Conservation (phyloP, 1,140 invertebrate species). For the Drosophila athabasca region DNA sequence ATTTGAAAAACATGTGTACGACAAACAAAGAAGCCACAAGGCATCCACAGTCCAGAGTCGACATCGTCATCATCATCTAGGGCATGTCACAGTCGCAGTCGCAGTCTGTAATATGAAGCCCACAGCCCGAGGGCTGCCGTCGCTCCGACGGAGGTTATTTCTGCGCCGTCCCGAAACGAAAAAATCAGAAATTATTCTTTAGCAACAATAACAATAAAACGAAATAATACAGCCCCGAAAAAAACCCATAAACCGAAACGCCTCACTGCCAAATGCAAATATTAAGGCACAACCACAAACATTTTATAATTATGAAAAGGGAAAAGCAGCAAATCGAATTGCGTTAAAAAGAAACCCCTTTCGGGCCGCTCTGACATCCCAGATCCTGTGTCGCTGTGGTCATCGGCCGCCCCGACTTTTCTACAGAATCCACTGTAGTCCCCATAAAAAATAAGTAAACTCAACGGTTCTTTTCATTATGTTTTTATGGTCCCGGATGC, state of each 20-base stretch:
- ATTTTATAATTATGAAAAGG: conserved; percentile 76
- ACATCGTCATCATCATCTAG: conserved; percentile 46
- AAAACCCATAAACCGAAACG: conserved; percentile 67
- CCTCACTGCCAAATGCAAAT: conserved; percentile 79
- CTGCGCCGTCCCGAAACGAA: conserved; percentile 56
- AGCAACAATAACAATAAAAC: conserved; percentile 68
- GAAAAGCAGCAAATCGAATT: conserved; percentile 80
- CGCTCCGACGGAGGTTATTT: conserved; percentile 58
- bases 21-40: conserved; percentile 36
- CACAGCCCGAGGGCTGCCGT: conserved; percentile 39
- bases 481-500: conserved; percentile 5
- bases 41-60: background rate
- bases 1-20: conserved; percentile 66
- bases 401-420: conserved; percentile 66
- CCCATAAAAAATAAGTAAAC: conserved; percentile 60
- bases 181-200: conserved; percentile 80
- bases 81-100: conserved; percentile 44
- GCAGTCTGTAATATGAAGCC: conserved; percentile 60
- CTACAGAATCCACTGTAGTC: conserved; percentile 63
- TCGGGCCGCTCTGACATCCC: conserved; percentile 13
- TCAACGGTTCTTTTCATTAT: conserved; percentile 24
- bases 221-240: conserved; percentile 62
- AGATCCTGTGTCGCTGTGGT: conserved; percentile 55
- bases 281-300: conserved; percentile 57
- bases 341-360: conserved; percentile 59